These are phyloP conservation scores for Oryzias woworae DNA, from an alignment of 2,113 vertebrate species.

Conservation along the genomic window DNA sequence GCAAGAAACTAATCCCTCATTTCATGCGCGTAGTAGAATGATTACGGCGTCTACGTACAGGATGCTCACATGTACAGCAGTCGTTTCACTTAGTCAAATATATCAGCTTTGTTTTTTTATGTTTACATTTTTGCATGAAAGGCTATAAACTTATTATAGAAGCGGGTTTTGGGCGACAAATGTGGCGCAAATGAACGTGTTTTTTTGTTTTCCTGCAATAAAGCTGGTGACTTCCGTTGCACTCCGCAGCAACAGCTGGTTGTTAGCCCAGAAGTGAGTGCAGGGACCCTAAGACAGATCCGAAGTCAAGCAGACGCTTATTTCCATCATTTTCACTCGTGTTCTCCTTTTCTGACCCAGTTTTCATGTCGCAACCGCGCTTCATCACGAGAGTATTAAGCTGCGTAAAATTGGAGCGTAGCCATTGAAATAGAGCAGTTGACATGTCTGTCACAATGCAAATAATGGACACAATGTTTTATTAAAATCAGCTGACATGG, in stretches of 20 bases:
- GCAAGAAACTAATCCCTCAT: constrained; percentile 66
- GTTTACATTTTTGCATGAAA: neutral
- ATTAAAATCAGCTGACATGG: neutral
- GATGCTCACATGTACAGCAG: constrained; percentile 21
- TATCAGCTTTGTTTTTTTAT: neutral
- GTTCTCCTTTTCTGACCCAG: neutral
- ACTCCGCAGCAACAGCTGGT: constrained; percentile 61
- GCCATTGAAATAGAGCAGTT: constrained; percentile 1
- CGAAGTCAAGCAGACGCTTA: constrained; percentile 11
- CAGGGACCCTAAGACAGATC: neutral
- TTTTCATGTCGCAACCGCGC: neutral
- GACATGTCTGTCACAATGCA: constrained; percentile 15
- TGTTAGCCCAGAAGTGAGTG: constrained; percentile 41
- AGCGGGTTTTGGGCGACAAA: neutral
- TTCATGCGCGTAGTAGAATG: constrained; percentile 58
- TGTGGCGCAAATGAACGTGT: neutral
- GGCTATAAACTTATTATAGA: constrained; percentile 1
- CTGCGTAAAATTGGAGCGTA: constrained; percentile 31
- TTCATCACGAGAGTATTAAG: constrained; percentile 1
- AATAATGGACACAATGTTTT: neutral
- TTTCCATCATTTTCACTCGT: neutral
- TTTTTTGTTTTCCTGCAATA: constrained; percentile 1
- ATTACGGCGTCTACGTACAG: constrained; percentile 23
- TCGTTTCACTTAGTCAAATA: constrained; percentile 13
- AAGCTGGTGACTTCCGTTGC: constrained; percentile 34